Percentiles rank a stretch among this genome's conserved stretches.
Evolutionary conservation across 1,140 invertebrate genomes (phyloP).

Genomic region (Aphelenchoides besseyi): DNA sequence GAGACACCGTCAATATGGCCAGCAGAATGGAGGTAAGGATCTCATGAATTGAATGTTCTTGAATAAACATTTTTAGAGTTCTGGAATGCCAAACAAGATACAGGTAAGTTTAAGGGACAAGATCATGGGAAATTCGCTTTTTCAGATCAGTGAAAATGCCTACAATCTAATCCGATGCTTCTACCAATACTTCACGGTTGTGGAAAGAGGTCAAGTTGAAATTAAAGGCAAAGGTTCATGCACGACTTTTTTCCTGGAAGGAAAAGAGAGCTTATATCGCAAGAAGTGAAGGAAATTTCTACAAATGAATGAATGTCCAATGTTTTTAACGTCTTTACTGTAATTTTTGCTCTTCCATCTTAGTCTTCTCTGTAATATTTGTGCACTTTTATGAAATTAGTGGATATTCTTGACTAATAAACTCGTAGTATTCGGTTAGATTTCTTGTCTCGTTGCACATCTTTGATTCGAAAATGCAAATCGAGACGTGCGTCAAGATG

Average conservation of each 20-base stretch:
- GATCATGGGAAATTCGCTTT: conserved; percentile 15
- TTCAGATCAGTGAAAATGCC: conserved; percentile 57
- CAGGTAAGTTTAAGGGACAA: conserved; percentile 44
- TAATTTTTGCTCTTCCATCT: too few species aligned
- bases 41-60: too few species aligned
- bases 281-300: conserved; percentile 3
- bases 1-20: conserved; percentile 61
- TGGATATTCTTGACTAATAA: too few species aligned
- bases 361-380: too few species aligned
- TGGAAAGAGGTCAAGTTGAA: conserved; percentile 57
- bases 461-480: too few species aligned
- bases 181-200: conserved; percentile 53
- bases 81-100: conserved; percentile 61
- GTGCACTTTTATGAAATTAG: too few species aligned
- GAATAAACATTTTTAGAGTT: too few species aligned
- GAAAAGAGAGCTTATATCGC: conserved; percentile 43
- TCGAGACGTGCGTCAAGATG: background rate
- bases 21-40: conserved; percentile 60
- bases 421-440: too few species aligned
- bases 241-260: conserved; percentile 56
- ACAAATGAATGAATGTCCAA: too few species aligned
- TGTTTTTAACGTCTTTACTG: too few species aligned
- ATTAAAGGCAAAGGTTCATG: conserved; percentile 34
- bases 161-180: conserved; percentile 60
- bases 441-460: too few species aligned